A percentile compares a stretch with the other conserved stretches of the same genome.
Evolutionary conservation across 2,888 invertebrate species (phyloP).

Genomic region (Platypus cylindrus): DNA sequence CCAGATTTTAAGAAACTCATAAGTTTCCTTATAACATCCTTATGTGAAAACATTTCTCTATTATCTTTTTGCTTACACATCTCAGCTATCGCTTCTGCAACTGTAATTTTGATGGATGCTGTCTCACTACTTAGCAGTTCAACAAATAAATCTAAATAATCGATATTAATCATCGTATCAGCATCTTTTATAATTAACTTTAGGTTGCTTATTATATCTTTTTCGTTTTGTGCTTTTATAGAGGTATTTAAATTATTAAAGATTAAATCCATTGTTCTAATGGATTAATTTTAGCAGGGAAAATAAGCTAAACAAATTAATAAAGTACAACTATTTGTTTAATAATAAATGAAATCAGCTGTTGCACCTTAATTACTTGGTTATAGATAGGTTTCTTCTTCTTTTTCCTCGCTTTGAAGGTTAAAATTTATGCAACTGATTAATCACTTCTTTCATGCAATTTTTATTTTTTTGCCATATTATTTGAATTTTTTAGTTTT

Average conservation of each 20-base stretch:
- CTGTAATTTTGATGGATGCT: constrained; percentile 41
- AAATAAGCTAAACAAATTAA: no score
- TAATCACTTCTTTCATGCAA: no score
- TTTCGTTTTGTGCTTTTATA: constrained; percentile 30
- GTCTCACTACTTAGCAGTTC: constrained; percentile 35
- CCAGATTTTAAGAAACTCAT: constrained; percentile 40
- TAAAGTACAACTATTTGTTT: no score
- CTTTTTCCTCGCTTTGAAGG: no score
- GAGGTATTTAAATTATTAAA: constrained; percentile 11
- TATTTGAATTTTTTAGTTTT: no score
- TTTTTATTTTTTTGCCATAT: no score
- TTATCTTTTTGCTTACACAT: constrained; percentile 66
- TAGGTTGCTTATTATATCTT: constrained; percentile 38
- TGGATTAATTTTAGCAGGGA: constrained; percentile 2
- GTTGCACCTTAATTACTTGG: no score
- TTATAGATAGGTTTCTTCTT: no score
- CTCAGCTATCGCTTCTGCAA: constrained; percentile 66
- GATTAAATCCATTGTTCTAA: constrained; percentile 12
- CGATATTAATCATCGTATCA: constrained; percentile 36
- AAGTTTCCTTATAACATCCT: constrained; percentile 46
- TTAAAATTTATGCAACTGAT: no score
- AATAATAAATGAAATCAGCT: no score
- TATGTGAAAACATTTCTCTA: constrained; percentile 54
- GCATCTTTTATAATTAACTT: constrained; percentile 37
- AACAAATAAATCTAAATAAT: constrained; percentile 37